These are phyloP conservation scores for Eulemur coronatus DNA, from an alignment of 2,797 vertebrate genomes.

Conservation along the genomic window DNA sequence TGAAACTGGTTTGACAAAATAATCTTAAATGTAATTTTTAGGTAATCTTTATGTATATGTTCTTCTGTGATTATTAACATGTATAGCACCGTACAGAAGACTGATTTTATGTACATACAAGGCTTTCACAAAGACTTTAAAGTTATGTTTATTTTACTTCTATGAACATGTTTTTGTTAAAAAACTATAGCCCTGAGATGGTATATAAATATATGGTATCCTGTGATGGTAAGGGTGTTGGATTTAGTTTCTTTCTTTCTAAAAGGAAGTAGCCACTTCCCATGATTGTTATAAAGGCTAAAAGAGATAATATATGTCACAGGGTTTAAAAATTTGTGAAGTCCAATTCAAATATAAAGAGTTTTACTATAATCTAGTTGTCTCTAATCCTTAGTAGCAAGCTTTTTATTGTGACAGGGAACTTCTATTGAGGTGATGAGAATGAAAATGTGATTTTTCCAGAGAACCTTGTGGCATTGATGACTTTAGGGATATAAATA, in stretches of 20 bases:
- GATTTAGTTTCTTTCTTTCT: slow-evolving; percentile 29
- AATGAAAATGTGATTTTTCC: slow-evolving; percentile 24
- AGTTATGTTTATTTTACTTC: slow-evolving; percentile 46
- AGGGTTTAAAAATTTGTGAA: slow-evolving; percentile 12
- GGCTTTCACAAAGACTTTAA: slow-evolving; percentile 2
- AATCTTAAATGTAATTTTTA: slow-evolving; percentile 20
- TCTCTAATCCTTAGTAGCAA: neutral
- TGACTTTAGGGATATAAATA: slow-evolving; percentile 9
- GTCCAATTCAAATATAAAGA: slow-evolving; percentile 8
- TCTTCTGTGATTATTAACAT: neutral
- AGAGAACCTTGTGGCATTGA: neutral
- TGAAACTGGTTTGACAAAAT: slow-evolving; percentile 21
- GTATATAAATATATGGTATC: neutral
- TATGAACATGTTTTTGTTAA: neutral
- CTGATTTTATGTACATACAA: slow-evolving; percentile 21
- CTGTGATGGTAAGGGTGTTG: neutral
- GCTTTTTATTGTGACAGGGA: neutral
- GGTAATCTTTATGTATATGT: neutral
- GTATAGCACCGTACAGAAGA: neutral
- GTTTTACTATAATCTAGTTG: neutral
- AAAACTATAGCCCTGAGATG: neutral
- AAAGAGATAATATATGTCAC: neutral
- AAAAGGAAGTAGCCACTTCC: neutral
- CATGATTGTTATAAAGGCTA: neutral
- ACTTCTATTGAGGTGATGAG: neutral